phyloP scores from a whole-genome alignment of 2,113 vertebrate species.

The Tachycineta bicolor region DNA sequence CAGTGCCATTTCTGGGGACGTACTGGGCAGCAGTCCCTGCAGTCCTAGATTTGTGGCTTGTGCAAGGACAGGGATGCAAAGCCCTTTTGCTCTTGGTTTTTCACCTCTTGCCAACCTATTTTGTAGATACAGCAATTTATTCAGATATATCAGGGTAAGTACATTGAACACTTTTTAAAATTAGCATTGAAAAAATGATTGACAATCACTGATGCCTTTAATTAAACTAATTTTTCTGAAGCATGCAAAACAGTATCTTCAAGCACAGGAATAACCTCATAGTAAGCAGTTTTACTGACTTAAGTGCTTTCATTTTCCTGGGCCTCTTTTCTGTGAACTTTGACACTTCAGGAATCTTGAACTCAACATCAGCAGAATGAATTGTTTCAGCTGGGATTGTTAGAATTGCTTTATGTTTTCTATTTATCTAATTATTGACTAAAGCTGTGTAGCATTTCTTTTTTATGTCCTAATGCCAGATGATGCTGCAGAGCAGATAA shows the following conservation, averaged over 20 bases:
- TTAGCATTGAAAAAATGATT: background rate
- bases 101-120: slow-evolving; percentile 97
- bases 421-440: background rate
- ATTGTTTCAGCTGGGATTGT: background rate
- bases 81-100: slow-evolving; percentile 90
- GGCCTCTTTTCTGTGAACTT: background rate
- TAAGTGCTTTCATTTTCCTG: background rate
- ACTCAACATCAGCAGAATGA: background rate
- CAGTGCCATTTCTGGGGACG: slow-evolving; percentile 94
- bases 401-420: background rate
- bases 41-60: slow-evolving; percentile 93
- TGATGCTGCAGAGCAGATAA: background rate
- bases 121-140: slow-evolving; percentile 98
- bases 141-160: slow-evolving; percentile 97
- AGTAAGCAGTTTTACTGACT: background rate
- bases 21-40: slow-evolving; percentile 97
- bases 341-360: background rate
- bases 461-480: background rate
- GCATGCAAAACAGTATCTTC: background rate
- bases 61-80: slow-evolving; percentile 90
- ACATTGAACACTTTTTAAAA: background rate
- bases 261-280: background rate
- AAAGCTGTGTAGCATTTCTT: background rate
- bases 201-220: background rate
- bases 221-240: background rate